A percentile compares a stretch with the other conserved stretches of the same genome.
These are phyloP conservation scores for Chloroclystis v-ata DNA, from an alignment of 2,888 invertebrate species.

Conservation along the genomic window DNA sequence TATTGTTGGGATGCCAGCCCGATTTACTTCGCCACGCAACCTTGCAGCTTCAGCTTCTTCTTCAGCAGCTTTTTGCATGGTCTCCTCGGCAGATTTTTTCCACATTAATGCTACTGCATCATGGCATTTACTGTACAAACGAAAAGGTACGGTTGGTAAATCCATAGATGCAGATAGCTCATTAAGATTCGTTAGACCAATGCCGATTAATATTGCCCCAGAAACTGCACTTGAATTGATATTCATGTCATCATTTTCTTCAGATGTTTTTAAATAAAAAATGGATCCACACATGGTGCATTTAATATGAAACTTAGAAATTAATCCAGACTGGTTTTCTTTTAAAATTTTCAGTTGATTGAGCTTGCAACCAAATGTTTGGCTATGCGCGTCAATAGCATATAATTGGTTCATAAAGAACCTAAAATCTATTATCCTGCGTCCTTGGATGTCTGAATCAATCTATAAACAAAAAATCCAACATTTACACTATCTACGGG, in stretches of 20 bases:
- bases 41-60: conserved; percentile 17
- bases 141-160: conserved; percentile 16
- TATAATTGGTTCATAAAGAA: not conserved
- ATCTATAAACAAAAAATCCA: not conserved
- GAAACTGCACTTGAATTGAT: conserved; percentile 1
- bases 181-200: conserved; percentile 14
- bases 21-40: conserved; percentile 5
- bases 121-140: conserved; percentile 12
- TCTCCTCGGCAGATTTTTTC: conserved; percentile 14
- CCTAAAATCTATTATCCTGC: not conserved
- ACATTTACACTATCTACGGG: not conserved
- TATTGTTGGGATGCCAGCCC: conserved; percentile 12
- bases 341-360: not conserved
- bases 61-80: conserved; percentile 20
- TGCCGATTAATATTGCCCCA: conserved; percentile 8
- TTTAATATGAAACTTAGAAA: conserved; percentile 10
- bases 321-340: not conserved
- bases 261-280: conserved; percentile 12
- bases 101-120: conserved; percentile 10
- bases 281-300: conserved; percentile 13
- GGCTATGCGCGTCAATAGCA: not conserved
- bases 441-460: not conserved
- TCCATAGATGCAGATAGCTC: conserved; percentile 15
- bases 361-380: not conserved
- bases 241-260: conserved; percentile 2